Evolutionary conservation across 2,888 invertebrate genomes (phyloP), one percentile per base, ranked within the genome.

Genomic region (Encarsia formosa): DNA sequence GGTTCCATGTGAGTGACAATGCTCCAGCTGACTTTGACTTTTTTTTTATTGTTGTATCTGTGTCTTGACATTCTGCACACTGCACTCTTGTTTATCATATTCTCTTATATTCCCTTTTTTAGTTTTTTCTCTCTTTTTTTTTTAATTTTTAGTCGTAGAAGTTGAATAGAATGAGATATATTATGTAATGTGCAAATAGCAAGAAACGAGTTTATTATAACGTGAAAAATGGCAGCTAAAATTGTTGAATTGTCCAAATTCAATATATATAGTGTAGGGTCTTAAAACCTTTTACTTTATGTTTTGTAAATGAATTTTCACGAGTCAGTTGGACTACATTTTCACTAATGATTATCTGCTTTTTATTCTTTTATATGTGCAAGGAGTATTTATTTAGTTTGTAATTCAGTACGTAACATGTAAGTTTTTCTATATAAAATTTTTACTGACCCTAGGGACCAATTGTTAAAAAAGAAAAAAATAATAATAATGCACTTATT

Each of bases 1-100:
- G 73, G 73, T 64, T 73, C 74, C 61, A 73, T 74, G 73, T 74
- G 73, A 74, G 73, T 74, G 65, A 64, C 62, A 70, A 67, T 67
- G 57, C 66, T 67, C 63, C 65, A 67, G 63, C 65, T 64, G 63
- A 62, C 68, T 62, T 63, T 70, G 63, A 56, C 66, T 63, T 62
- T 70, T 60, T 57, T 66, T 61, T 62, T 68, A 55, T 61, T 70
- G 60, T 58, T 64, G 60, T 67, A 65, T 61, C 61, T 69, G 51
- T 71, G 63, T 63, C 58, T 67, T 62, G 62, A 67, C 54, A 63
- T 65, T 50, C 56, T 68, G 58, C 61, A 67, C 61, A 59, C 63
- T 61, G 69, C 68, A 69, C 65, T 54, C 45, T 50, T 19, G 11
- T 19, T 37, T 13, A 18, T n/a, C 18, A 18, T 19, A 2, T 11